Conservation (phyloP, 2,113 vertebrate genomes). For the Genyomyrus donnyi region DNA sequence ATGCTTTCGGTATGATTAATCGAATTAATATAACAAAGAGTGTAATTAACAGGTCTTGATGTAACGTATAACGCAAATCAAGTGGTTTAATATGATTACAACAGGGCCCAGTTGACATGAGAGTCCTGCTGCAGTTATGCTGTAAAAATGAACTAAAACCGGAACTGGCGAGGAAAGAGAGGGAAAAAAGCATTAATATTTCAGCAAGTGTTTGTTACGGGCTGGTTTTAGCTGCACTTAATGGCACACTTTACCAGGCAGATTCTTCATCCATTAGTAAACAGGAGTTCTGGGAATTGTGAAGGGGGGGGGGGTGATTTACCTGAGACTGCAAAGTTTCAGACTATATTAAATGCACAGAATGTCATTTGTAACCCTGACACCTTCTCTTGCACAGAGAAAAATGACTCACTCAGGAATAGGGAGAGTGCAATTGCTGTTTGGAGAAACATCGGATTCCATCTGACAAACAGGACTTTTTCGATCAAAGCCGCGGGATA, state of each 20-base stretch:
- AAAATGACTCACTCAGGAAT: background rate
- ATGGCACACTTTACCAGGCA: conserved; percentile 80
- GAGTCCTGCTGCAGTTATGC: conserved; percentile 23
- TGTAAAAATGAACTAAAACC: conserved; percentile 50
- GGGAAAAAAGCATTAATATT: conserved; percentile 58
- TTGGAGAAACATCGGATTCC: background rate
- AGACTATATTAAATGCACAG: conserved; percentile 57
- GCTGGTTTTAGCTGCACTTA: conserved; percentile 64
- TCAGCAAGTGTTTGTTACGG: conserved; percentile 62
- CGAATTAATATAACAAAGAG: background rate
- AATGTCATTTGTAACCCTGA: background rate
- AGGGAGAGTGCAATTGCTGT: background rate
- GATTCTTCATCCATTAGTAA: conserved; percentile 80
- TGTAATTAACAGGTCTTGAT: background rate
- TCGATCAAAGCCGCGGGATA: background rate
- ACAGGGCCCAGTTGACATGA: no score
- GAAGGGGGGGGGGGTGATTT: conserved; percentile 47
- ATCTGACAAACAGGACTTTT: background rate
- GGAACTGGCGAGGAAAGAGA: conserved; percentile 46
- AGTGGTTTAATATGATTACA: background rate
- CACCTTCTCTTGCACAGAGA: background rate
- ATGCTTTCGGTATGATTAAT: background rate
- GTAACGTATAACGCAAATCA: background rate
- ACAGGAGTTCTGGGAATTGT: conserved; percentile 59
- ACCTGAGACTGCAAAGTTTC: conserved; percentile 57